Evolutionary conservation across 2,888 invertebrate genomes (phyloP).

Genomic region (Mantis religiosa): DNA sequence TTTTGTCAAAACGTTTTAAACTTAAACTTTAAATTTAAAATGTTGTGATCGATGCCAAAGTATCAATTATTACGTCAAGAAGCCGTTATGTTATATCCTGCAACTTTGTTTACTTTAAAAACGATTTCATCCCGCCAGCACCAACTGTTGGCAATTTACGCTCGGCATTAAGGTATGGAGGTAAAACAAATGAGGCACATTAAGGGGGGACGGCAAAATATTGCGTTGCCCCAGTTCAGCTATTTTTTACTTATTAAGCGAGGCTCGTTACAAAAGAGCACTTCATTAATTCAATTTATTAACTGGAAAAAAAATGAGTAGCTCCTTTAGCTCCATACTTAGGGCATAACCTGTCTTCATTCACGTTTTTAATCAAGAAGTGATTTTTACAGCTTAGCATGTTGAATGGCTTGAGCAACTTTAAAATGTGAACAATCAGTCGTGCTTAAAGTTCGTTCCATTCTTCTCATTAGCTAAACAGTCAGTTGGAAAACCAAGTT

Average conservation of each 20-base stretch:
- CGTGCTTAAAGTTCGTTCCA: too few relatives aligned
- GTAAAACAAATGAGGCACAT: background rate
- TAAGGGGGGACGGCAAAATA: background rate
- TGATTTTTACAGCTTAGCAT: background rate
- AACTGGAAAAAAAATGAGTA: background rate
- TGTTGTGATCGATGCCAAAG: too few relatives aligned
- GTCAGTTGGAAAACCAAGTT: too few relatives aligned
- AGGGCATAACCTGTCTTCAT: background rate
- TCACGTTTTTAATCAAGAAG: background rate
- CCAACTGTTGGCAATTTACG: background rate
- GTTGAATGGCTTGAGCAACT: too few relatives aligned
- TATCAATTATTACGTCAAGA: too few relatives aligned
- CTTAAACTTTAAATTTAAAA: too few relatives aligned
- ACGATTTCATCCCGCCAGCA: background rate
- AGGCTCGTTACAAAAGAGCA: background rate
- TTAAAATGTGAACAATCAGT: too few relatives aligned
- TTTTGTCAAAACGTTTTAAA: too few relatives aligned
- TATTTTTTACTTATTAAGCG: background rate
- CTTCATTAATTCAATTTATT: background rate
- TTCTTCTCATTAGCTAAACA: too few relatives aligned
- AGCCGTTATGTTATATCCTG: too few relatives aligned
- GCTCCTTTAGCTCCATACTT: background rate
- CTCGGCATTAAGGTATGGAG: background rate
- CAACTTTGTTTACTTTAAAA: too few relatives aligned
- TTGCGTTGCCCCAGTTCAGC: background rate